Conservation (phyloP, 2,888 invertebrate species). For the Allygus modestus region DNA sequence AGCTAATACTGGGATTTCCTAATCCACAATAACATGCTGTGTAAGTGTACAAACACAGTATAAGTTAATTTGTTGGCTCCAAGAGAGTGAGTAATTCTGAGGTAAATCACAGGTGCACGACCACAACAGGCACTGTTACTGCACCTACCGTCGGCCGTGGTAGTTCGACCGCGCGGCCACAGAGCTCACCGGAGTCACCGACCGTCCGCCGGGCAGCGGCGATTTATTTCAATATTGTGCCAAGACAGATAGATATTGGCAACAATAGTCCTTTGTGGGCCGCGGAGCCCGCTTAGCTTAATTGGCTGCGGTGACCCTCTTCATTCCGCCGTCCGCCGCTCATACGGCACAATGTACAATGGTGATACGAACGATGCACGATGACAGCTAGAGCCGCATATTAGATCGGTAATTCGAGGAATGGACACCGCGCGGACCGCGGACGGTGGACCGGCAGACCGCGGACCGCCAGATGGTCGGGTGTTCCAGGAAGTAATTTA, state of each 20-base stretch:
- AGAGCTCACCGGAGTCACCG: not conserved
- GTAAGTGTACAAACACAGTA: too few relatives aligned
- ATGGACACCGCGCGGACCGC: too few relatives aligned
- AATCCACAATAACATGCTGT: too few relatives aligned
- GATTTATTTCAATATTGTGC: conserved; percentile 59
- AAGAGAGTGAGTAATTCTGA: too few relatives aligned
- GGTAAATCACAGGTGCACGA: too few relatives aligned
- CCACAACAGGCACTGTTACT: too few relatives aligned
- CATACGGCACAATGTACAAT: conserved; percentile 10
- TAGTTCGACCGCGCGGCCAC: not conserved
- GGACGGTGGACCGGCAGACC: too few relatives aligned
- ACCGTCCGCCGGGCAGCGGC: conserved; percentile 5
- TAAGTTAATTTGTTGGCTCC: too few relatives aligned
- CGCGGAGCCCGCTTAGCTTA: not conserved
- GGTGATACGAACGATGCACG: not conserved
- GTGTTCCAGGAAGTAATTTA: not conserved
- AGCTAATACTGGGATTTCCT: too few relatives aligned
- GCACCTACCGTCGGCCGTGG: not conserved
- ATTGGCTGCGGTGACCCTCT: conserved; percentile 51
- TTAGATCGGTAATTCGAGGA: not conserved
- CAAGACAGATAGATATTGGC: conserved; percentile 58
- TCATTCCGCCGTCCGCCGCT: not conserved
- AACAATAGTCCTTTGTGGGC: conserved; percentile 52
- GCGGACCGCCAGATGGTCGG: conserved; percentile 22
- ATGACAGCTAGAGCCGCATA: not conserved